These are phyloP conservation scores for Haliaeetus leucogaster DNA, from an alignment of 2,113 vertebrate genomes.

Conservation along the genomic window DNA sequence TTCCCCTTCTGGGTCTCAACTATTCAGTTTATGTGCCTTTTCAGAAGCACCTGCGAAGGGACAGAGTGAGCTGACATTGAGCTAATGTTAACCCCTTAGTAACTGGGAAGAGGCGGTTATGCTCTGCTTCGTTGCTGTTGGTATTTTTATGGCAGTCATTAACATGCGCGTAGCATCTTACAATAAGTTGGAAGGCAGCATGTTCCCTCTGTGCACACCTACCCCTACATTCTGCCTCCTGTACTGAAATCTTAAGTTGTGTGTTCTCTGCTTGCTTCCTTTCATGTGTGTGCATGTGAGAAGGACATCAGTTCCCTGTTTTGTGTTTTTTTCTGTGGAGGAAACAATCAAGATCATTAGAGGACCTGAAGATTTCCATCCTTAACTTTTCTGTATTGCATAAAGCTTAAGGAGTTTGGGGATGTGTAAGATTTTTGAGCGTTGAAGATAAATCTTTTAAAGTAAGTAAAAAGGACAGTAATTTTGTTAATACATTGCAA, in stretches of 20 bases:
- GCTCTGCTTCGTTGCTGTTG: not conserved
- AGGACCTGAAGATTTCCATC: not conserved
- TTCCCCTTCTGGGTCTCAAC: not conserved
- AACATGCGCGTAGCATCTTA: not conserved
- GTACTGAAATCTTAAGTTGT: not conserved
- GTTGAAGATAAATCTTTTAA: not conserved
- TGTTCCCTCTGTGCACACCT: not conserved
- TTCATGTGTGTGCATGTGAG: fast-evolving
- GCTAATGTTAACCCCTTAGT: not conserved
- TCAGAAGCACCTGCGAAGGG: slow-evolving; percentile 19
- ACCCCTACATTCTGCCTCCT: not conserved
- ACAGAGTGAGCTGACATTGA: not conserved
- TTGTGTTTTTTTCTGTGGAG: not conserved
- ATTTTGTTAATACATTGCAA: not conserved
- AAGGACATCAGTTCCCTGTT: not conserved
- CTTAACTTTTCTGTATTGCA: not conserved
- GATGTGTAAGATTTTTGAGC: not conserved
- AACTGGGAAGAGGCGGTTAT: not conserved
- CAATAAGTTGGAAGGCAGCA: not conserved
- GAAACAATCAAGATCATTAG: not conserved
- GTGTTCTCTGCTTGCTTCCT: not conserved
- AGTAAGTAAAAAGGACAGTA: not conserved
- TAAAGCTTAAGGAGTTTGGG: not conserved
- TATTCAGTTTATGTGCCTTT: not conserved
- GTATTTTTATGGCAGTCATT: not conserved